Base-by-base conservation (phyloP, 2,888 invertebrate genomes). In the Pollenia amentaria region DNA sequence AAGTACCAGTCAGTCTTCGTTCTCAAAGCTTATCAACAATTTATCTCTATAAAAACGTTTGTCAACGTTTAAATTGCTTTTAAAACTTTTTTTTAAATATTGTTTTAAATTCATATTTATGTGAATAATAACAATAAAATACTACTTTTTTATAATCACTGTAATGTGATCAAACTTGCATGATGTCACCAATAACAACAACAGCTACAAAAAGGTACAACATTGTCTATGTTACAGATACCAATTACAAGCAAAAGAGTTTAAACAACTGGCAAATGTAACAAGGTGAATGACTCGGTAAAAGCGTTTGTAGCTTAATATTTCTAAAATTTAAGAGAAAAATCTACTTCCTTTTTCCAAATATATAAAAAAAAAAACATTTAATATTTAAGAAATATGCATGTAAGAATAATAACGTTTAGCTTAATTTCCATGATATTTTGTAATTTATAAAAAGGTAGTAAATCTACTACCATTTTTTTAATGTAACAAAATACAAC, bases 141-240 rank as follows among this genome's bases (percentile, higher is more conserved):
- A 60, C 51, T 29, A 29, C n/a, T 64, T 75, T 75, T 57, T 78
- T 87, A 65, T 57, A 84, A 87, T 84, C 80, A 53, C 67, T 80
- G 84, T 87, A 87, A 87, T 87, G 72, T 73, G 84, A 87, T 84
- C 73, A 81, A 80, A 75, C 70, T 77, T 73, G 80, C 80, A 81
- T 87, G 87, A 87, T 87, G 84, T 81, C 81, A 77, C 73, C 11
- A 42, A 16, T 21, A 78, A 48, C n/a, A 48, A 72, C 18, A 64
- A 44, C 29, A 64, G 18, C 18, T 4, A 38, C 38, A 16, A 29
- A 67, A 18, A 62, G 18, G 40, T 29, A 29, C 51, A 40, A 53
- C 3, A 16, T 55, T 64, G 69, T 70, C 29, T 46, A 16, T 64
- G 64, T 72, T 62, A 64, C 12, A 64, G 55, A 64, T 46, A 67